A percentile compares a stretch with the other conserved stretches of the same genome.
Evolutionary conservation across 37 sponge, comb jelly and placozoan species (phyloP).

Genomic region (Dysidea cf. avara): DNA sequence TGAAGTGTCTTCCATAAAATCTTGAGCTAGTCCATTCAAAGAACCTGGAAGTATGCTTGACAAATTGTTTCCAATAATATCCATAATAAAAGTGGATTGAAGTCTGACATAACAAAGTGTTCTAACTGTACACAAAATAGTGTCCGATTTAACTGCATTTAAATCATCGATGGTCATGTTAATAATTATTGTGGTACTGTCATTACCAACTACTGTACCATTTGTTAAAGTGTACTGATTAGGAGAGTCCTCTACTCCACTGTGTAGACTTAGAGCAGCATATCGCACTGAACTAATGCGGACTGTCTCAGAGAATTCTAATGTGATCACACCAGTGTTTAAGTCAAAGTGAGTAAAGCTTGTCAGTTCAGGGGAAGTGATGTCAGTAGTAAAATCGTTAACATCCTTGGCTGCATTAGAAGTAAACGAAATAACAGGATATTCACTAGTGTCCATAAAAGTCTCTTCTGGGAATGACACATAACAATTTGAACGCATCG

Average conservation of each 20-base stretch:
- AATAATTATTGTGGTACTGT: conserved; percentile 61
- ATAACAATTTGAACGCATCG: conserved; percentile 51
- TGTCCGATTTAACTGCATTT: conserved; percentile 60
- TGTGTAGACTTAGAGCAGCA: conserved; percentile 53
- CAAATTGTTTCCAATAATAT: conserved; percentile 62
- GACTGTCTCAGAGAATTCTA: conserved; percentile 69
- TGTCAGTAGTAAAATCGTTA: conserved; percentile 40
- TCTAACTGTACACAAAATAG: conserved; percentile 48
- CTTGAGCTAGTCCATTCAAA: conserved; percentile 2
- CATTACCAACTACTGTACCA: conserved; percentile 32
- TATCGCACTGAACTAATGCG: conserved; percentile 33
- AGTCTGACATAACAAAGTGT: conserved; percentile 66
- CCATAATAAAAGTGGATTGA: conserved; percentile 47
- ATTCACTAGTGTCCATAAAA: conserved; percentile 52
- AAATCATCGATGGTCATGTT: conserved; percentile 61
- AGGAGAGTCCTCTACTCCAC: background rate
- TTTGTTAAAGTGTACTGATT: conserved; percentile 52
- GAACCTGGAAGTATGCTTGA: background rate
- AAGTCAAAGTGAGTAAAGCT: conserved; percentile 71
- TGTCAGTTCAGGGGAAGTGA: conserved; percentile 38
- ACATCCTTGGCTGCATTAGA: conserved; percentile 23
- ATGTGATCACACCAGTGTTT: conserved; percentile 55
- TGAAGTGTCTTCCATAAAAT: conserved; percentile 72
- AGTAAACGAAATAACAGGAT: conserved; percentile 27
- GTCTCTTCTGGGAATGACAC: conserved; percentile 43